Percentiles rank a stretch among this genome's conserved stretches.
These are phyloP conservation scores for Sylvilagus floridanus DNA, from an alignment of 2,797 vertebrate species.

Conservation along the genomic window DNA sequence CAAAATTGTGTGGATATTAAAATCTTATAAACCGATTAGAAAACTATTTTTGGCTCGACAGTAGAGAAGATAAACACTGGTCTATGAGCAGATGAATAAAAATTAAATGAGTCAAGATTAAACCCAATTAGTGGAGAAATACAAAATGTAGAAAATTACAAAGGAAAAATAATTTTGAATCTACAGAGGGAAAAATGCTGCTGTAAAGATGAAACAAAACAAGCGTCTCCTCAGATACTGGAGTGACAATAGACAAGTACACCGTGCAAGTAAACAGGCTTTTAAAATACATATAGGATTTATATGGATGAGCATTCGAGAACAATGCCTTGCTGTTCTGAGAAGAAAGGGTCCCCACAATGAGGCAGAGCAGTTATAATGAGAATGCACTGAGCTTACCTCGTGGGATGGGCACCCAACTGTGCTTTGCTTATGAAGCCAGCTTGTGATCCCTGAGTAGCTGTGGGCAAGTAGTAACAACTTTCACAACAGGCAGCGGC, in stretches of 20 bases:
- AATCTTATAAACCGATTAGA: constrained; percentile 1
- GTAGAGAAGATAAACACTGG: constrained; percentile 58
- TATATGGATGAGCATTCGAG: neutral
- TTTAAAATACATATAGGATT: constrained; percentile 8
- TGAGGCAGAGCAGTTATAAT: neutral
- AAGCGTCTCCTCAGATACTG: neutral
- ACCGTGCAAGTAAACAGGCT: neutral
- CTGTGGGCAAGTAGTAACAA: neutral
- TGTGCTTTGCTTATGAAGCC: constrained; percentile 10
- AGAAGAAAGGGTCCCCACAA: constrained; percentile 11
- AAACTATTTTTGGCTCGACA: constrained; percentile 13
- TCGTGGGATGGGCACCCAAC: neutral
- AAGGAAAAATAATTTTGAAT: constrained; percentile 63
- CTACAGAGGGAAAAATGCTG: neutral
- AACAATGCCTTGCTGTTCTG: constrained; percentile 3
- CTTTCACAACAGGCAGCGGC: neutral
- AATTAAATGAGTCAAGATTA: constrained; percentile 38
- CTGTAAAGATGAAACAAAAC: neutral
- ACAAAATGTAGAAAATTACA: constrained; percentile 35
- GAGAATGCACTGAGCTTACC: neutral
- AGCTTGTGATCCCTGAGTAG: constrained; percentile 10
- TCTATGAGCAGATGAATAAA: constrained; percentile 31
- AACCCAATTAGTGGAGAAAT: constrained; percentile 34
- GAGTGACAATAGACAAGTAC: neutral
- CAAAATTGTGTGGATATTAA: constrained; percentile 52